phyloP scores from a whole-genome alignment of 2,888 invertebrate species.

The Metallyticus violacea region DNA sequence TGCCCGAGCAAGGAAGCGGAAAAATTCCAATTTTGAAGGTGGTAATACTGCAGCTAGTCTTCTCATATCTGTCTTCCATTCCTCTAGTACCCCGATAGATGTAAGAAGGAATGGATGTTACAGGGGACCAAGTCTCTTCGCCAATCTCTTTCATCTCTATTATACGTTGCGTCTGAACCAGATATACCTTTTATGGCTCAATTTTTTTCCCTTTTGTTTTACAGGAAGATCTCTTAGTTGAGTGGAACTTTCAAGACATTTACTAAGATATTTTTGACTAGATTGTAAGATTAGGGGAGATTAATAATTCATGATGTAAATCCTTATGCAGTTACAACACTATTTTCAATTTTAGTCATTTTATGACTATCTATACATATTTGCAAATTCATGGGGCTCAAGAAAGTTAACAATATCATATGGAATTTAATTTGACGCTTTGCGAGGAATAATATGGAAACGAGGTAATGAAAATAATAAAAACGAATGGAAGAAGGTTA shows the following conservation, averaged over 20 bases:
- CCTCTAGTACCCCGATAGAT: neutral
- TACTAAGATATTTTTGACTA: neutral
- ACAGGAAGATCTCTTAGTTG: neutral
- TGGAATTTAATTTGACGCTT: too few species aligned
- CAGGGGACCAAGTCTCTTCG: neutral
- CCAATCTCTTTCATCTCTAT: neutral
- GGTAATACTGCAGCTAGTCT: constrained; percentile 1
- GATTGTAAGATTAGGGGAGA: neutral
- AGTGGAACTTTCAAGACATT: neutral
- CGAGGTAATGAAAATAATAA: too few species aligned
- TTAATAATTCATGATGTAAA: too few species aligned
- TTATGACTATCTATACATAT: too few species aligned
- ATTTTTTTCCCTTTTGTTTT: neutral
- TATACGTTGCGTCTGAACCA: neutral
- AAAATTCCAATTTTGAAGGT: constrained; percentile 25
- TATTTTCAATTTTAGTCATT: too few species aligned
- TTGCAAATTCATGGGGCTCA: too few species aligned
- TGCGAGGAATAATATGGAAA: too few species aligned
- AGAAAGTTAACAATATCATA: too few species aligned
- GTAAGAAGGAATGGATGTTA: neutral
- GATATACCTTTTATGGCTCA: neutral
- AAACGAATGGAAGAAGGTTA: too few species aligned
- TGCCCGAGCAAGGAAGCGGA: constrained; percentile 18
- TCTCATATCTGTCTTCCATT: neutral
- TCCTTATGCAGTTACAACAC: too few species aligned